These are phyloP conservation scores for Caenorhabditis afra DNA, from an alignment of 2,888 invertebrate species.

Conservation along the genomic window DNA sequence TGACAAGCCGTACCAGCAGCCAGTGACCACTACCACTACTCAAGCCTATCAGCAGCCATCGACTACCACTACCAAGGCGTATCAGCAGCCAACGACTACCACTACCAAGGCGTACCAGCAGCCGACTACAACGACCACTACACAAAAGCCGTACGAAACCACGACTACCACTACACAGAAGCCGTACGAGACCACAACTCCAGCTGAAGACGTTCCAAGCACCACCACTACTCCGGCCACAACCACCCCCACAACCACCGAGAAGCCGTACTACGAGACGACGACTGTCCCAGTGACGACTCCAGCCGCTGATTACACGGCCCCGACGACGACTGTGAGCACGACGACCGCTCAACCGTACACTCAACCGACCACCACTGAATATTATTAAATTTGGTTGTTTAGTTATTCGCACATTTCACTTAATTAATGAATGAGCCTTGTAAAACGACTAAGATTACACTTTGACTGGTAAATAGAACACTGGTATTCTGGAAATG, in stretches of 20 bases:
- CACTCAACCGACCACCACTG: slow-evolving; percentile 8
- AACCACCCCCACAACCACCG: neutral
- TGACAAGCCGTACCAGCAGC: slow-evolving; percentile 14
- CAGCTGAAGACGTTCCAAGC: slow-evolving; percentile 15
- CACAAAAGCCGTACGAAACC: slow-evolving; percentile 11
- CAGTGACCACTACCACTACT: slow-evolving; percentile 12
- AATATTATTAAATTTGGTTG: too few species aligned
- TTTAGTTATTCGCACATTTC: too few species aligned
- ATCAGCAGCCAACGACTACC: slow-evolving; percentile 12
- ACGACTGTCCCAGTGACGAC: slow-evolving; percentile 19
- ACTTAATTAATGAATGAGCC: too few species aligned
- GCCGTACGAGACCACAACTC: neutral
- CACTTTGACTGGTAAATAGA: too few species aligned
- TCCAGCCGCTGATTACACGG: neutral
- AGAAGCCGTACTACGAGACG: slow-evolving; percentile 4
- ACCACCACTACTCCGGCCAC: slow-evolving; percentile 2
- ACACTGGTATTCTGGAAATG: too few species aligned
- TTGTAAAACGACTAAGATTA: too few species aligned
- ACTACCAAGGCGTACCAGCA: neutral
- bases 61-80: slow-evolving; percentile 9
- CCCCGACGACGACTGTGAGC: too few species aligned
- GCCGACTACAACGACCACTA: slow-evolving; percentile 9
- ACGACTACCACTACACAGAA: slow-evolving; percentile 8
- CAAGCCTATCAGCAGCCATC: neutral
- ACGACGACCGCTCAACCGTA: neutral